A percentile compares a stretch with the other conserved stretches of the same genome.
phyloP scores from a whole-genome alignment of 2,113 vertebrate genomes.

The Crotalus tigris region DNA sequence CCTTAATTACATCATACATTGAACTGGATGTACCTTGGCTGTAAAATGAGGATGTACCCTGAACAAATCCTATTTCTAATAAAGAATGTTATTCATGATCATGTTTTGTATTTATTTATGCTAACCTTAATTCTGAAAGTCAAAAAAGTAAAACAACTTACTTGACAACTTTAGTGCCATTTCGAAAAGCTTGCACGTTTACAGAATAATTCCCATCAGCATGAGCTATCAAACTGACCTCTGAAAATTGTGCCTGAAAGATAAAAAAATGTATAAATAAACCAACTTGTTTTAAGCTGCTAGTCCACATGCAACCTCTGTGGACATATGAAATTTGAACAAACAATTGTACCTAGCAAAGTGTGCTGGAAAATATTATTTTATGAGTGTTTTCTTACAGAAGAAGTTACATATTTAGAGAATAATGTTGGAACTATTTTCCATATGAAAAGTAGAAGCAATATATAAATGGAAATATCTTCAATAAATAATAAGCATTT shows the following conservation, averaged over 20 bases:
- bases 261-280: constrained; percentile 26
- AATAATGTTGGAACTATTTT: not conserved
- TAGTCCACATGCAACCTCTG: not conserved
- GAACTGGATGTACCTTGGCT: not conserved
- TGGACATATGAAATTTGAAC: not conserved
- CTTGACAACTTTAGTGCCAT: constrained; percentile 89
- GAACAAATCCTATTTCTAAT: not conserved
- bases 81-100: fast-evolving
- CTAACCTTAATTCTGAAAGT: not conserved
- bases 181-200: constrained; percentile 88
- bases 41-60: not conserved
- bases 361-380: not conserved
- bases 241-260: constrained; percentile 91
- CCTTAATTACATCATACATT: not conserved
- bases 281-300: not conserved
- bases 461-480: not conserved
- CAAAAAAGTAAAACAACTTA: constrained; percentile 56
- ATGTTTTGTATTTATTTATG: not conserved
- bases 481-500: not conserved
- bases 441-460: not conserved
- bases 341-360: not conserved
- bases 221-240: constrained; percentile 91
- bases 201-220: constrained; percentile 89
- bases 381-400: not conserved
- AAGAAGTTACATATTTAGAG: not conserved